A percentile compares a stretch with the other conserved stretches of the same genome.
Conservation (phyloP, 2,113 vertebrate genomes). For the Oreocharis arfaki region DNA sequence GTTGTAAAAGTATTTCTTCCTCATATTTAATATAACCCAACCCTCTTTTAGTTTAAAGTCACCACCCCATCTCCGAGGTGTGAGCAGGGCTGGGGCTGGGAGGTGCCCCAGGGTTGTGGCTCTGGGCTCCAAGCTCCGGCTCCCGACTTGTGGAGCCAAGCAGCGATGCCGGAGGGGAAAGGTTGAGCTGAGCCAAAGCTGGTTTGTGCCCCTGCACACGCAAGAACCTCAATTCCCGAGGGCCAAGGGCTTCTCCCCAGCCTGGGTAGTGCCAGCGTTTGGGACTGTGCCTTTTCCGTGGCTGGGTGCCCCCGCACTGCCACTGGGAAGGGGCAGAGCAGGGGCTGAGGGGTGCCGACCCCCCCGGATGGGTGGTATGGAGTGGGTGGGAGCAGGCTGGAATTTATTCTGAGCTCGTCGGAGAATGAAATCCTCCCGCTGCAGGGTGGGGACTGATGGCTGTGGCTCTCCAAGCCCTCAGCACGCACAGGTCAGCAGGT, state of each 20-base stretch:
- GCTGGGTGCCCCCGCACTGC: not conserved
- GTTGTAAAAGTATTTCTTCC: not conserved
- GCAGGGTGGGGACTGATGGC: not conserved
- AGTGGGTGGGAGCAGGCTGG: not conserved
- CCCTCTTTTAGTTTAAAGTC: not conserved
- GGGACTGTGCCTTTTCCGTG: not conserved
- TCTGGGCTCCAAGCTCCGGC: not conserved
- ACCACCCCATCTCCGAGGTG: accelerated
- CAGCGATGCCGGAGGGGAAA: not conserved
- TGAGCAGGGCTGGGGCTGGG: not conserved
- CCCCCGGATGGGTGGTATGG: accelerated
- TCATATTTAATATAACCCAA: not conserved
- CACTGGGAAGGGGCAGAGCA: accelerated
- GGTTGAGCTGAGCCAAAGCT: not conserved
- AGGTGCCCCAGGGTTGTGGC: not conserved
- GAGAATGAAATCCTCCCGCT: not conserved
- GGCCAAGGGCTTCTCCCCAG: not conserved
- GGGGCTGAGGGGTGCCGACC: not conserved
- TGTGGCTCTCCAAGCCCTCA: not conserved
- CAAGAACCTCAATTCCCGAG: not conserved
- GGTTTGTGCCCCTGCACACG: not conserved
- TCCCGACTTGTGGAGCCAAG: accelerated
- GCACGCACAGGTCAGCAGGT: accelerated
- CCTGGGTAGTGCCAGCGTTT: accelerated
- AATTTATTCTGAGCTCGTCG: not conserved